Evolutionary conservation across 2,888 invertebrate species (phyloP), one percentile per base, ranked within the genome.

Genomic region (Eristalinus sepulchralis): DNA sequence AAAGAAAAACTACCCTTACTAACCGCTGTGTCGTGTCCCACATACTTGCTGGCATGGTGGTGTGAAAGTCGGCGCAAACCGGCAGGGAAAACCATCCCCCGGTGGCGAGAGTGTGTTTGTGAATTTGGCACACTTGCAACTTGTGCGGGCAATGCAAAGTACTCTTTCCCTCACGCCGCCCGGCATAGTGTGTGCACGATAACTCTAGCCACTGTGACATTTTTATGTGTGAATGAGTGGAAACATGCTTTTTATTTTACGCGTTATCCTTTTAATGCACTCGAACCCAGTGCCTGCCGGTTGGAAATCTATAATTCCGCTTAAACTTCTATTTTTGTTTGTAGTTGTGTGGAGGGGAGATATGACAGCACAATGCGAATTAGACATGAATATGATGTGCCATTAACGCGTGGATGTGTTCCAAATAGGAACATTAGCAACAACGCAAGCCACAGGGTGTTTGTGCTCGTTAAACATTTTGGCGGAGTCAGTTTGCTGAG

Each of bases 91-190:
- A 66, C 33, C 59, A 53, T 64, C 64, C 36, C 31, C 75, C 10
- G 9, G 3, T n/a, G 55, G 31, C 5, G 47, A 31, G 53, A 6
- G 13, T 31, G 68, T 60, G 11, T n/a, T 57, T 33, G 13, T 67
- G 31, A 13, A 76, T 67, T 60, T 76, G 75, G 75, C 75, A 76
- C 75, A 76, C 66, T 76, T 76, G 33, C 17, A 24, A 75, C 59
- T 60, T 67, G 33, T 57, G 66, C 10, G 13, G 62, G 11, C 55
- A 11, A 31, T 57, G 24, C 24, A 22, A 24, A 57, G 8, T 22
- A n/a, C 33, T 13, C 2, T 5, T 27, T 63, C 31, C 27, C 27
- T 57, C 27, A 39, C 66, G 75, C 22, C 11, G 20, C 22, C 22
- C 8, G 31, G 17, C 20, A 36, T 36, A 34, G 53, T 63, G 72